A percentile compares a stretch with the other conserved stretches of the same genome.
These are phyloP conservation scores for Pseudococcus jackbeardsleyi DNA, from an alignment of 2,888 invertebrate genomes.

Conservation along the genomic window DNA sequence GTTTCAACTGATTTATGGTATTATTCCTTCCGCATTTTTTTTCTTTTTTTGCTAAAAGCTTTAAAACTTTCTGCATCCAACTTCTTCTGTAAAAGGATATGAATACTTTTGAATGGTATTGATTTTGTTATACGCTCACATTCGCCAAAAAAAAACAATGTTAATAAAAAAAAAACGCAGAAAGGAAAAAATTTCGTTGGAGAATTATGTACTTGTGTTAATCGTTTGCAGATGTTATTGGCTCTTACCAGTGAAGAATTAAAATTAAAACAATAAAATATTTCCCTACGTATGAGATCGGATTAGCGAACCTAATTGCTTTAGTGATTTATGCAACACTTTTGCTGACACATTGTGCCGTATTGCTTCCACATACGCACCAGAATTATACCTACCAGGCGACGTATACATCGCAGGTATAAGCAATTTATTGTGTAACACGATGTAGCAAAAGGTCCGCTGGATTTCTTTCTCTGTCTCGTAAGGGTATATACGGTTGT, in stretches of 20 bases:
- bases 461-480: neutral
- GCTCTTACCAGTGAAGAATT: neutral
- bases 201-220: neutral
- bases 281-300: neutral
- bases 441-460: neutral
- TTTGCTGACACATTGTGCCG: constrained; percentile 21
- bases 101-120: constrained; percentile 41
- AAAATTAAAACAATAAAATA: neutral
- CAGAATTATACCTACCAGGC: neutral
- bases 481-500: neutral
- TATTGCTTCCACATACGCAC: neutral
- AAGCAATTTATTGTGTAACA: neutral
- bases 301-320: constrained; percentile 7
- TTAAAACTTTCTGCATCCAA: constrained; percentile 41
- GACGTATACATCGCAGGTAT: neutral
- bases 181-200: neutral
- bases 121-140: neutral
- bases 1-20: constrained; percentile 61
- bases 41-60: constrained; percentile 41
- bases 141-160: neutral
- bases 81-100: constrained; percentile 29
- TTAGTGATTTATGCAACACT: constrained; percentile 25
- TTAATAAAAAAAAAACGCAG: neutral
- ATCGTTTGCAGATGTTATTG: constrained; percentile 21
- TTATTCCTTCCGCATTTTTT: constrained; percentile 59